Evolutionary conservation across 2,797 vertebrate species (phyloP).

Genomic region (Microctenopoma steveboyesi): DNA sequence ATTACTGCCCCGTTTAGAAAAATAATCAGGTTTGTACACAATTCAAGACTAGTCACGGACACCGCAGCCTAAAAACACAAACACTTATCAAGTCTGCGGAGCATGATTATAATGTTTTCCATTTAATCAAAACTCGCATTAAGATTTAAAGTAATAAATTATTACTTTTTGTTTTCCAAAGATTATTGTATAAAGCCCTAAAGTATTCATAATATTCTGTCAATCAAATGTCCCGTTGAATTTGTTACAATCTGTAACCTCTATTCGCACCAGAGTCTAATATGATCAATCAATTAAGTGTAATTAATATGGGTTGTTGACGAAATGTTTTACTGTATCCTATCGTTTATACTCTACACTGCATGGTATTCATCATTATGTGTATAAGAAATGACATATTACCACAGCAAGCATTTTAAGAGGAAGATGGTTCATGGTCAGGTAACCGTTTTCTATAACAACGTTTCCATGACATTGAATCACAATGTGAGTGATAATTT

Average conservation of each 20-base stretch:
- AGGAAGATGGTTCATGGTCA: not conserved
- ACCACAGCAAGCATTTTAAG: constrained; percentile 3
- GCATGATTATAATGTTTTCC: constrained; percentile 42
- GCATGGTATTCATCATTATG: not conserved
- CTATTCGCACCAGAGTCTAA: constrained; percentile 14
- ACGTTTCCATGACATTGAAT: not conserved
- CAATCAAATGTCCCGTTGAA: constrained; percentile 37
- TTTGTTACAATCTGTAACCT: constrained; percentile 13
- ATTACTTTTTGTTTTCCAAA: constrained; percentile 45
- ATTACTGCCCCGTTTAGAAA: constrained; percentile 63
- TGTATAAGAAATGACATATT: constrained; percentile 1
- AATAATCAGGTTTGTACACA: constrained; percentile 73
- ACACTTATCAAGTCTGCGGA: constrained; percentile 53
- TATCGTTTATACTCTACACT: constrained; percentile 24
- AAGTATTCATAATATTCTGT: constrained; percentile 48
- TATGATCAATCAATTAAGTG: constrained; percentile 43
- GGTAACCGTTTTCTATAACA: not conserved
- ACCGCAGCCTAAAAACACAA: constrained; percentile 56
- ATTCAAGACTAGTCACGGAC: constrained; percentile 60
- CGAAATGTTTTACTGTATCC: constrained; percentile 28
- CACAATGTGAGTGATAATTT: not conserved
- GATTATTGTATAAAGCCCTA: constrained; percentile 35
- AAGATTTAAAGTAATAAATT: constrained; percentile 49
- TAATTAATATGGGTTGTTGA: constrained; percentile 46
- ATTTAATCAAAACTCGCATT: constrained; percentile 56